Conservation (phyloP, 2,888 invertebrate species). For the Sylvicola cinctus region DNA sequence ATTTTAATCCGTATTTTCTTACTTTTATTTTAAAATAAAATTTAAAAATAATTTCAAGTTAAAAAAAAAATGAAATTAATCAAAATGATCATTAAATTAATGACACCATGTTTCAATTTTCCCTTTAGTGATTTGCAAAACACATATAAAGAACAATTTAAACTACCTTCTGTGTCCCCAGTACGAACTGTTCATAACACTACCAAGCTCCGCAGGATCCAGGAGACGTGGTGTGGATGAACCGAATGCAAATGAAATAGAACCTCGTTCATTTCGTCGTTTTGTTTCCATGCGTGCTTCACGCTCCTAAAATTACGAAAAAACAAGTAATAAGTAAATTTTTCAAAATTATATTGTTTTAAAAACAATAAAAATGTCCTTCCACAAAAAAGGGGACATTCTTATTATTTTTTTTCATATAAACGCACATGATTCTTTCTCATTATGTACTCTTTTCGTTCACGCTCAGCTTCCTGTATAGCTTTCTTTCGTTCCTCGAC, state of each 20-base stretch:
- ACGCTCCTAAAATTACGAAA: constrained; percentile 31
- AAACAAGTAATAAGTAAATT: constrained; percentile 2
- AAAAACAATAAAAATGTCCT: neutral
- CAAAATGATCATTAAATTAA: too few relatives aligned
- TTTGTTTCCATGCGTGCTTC: constrained; percentile 64
- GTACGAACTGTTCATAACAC: constrained; percentile 29
- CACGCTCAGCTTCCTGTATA: constrained; percentile 75
- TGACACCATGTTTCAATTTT: too few relatives aligned
- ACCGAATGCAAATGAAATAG: constrained; percentile 70
- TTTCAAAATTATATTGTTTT: neutral
- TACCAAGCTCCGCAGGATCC: constrained; percentile 57
- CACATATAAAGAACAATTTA: too few relatives aligned
- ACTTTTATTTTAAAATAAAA: too few relatives aligned
- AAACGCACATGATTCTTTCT: constrained; percentile 60
- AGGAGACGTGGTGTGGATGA: constrained; percentile 77
- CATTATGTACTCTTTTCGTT: constrained; percentile 66
- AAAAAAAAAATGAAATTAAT: too few relatives aligned
- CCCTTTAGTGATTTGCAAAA: too few relatives aligned
- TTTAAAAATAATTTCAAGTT: too few relatives aligned
- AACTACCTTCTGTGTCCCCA: constrained; percentile 62
- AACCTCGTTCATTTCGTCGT: constrained; percentile 53
- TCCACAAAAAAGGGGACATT: neutral
- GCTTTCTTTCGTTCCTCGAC: constrained; percentile 79
- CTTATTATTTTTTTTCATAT: neutral
- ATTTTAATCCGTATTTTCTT: too few relatives aligned